phyloP scores from a whole-genome alignment of 2,888 invertebrate species.

The Stenolophus ochropezus region DNA sequence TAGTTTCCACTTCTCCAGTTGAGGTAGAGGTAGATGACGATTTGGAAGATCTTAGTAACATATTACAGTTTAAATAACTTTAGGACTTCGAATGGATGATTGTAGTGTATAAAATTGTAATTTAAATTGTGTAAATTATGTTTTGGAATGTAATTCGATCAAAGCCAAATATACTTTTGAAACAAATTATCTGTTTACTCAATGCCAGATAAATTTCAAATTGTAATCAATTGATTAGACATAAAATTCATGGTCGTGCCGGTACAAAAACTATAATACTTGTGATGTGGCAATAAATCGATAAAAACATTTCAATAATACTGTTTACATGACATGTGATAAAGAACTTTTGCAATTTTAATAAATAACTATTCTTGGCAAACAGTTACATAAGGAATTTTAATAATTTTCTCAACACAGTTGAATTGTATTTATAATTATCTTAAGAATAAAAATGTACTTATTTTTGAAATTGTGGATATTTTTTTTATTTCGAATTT shows the following conservation, averaged over 20 bases:
- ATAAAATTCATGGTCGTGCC: neutral
- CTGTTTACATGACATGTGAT: neutral
- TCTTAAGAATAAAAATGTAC: too few relatives aligned
- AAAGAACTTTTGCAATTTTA: neutral
- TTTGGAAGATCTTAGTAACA: neutral
- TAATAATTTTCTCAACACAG: too few relatives aligned
- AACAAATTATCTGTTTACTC: neutral
- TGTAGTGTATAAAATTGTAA: too few relatives aligned
- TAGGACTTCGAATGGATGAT: too few relatives aligned
- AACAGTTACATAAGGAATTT: too few relatives aligned
- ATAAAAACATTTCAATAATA: neutral
- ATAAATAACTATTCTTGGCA: neutral
- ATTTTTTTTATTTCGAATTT: too few relatives aligned
- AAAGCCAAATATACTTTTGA: neutral
- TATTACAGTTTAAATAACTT: neutral
- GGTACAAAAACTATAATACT: neutral
- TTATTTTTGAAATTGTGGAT: too few relatives aligned
- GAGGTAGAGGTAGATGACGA: neutral
- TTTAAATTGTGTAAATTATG: neutral
- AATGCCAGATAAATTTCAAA: neutral
- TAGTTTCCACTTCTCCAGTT: neutral
- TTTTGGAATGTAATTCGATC: neutral
- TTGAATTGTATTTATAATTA: too few relatives aligned
- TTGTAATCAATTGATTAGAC: conserved; percentile 8
- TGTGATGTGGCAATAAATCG: neutral